Percentiles rank a stretch among this genome's conserved stretches.
Evolutionary conservation across 2,113 vertebrate species (phyloP).

Genomic region (Sterna hirundo): DNA sequence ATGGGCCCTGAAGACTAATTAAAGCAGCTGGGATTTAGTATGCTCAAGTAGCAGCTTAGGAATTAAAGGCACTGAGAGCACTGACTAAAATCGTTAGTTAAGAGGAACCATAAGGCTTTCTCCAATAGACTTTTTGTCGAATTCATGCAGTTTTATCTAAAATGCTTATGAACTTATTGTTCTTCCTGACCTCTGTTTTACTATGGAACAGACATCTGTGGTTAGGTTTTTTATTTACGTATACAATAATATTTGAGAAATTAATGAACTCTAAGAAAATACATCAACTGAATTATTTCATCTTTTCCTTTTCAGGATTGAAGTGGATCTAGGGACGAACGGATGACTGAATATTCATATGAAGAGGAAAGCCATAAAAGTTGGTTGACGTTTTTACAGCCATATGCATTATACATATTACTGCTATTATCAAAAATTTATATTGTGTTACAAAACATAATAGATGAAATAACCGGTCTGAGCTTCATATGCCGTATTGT

Average conservation of each 20-base stretch:
- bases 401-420: background rate
- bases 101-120: background rate
- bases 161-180: background rate
- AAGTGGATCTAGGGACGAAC: constrained; percentile 68
- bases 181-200: background rate
- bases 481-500: background rate
- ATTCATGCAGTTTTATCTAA: background rate
- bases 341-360: constrained; percentile 74
- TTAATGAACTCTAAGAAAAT: background rate
- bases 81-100: background rate
- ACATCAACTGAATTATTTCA: background rate
- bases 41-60: background rate
- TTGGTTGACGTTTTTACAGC: constrained; percentile 60
- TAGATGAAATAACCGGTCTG: background rate
- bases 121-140: accelerated
- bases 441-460: background rate
- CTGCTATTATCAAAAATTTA: background rate
- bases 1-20: background rate
- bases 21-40: background rate
- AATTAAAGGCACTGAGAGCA: background rate
- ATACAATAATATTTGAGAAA: background rate
- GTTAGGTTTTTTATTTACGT: background rate
- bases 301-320: constrained; percentile 65
- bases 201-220: accelerated
- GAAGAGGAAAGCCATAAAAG: constrained; percentile 80